Base-by-base conservation (phyloP, 2,797 vertebrate species). In the Tangara arthus region DNA sequence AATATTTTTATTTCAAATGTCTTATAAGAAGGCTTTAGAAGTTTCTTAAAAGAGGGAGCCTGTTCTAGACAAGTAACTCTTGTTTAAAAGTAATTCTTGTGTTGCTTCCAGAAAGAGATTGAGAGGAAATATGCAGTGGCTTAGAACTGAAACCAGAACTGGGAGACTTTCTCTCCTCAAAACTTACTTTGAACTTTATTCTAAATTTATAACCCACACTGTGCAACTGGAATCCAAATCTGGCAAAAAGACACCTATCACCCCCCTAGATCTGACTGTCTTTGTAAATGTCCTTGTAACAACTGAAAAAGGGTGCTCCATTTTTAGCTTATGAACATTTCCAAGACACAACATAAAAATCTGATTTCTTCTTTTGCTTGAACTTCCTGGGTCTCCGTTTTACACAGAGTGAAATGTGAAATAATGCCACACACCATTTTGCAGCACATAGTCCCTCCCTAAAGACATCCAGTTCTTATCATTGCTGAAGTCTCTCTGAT, bases 21-120 rank as follows among this genome's bases (percentile, higher is more conserved):
- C 32, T 85, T 73, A 42, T 24, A 90, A 92, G 75, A 76, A 8
- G 32, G 53, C 49, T 87, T 92, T 4, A 92, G 56, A 91, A 64
- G 39, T 80, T 70, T 90, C 56, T 84, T 68, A 53, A 80, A 94
- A 94, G 44, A 92, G 60, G 9, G 22, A 90, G 71, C 9, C 89
- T 82, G 46, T 93, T 32, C 81, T 94, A 89, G 59, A 95, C 95
- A 96, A 96, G 84, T 57, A 89, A 68, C 53, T 61, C 93, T 71
- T 95, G 83, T 96, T 92, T 85, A 50, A 77, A 94, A 95, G 90
- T 77, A 89, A 50, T 77, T 79, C 90, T 93, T 92, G 92, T 78
- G 23, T 49, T 82, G 46, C 83, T 93, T 95, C 87, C 95, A 95
- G 75, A 71, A 90, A 52, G 32, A 95, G 42, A 46, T 87, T 77